Evolutionary conservation across 2,113 vertebrate genomes (phyloP).

Genomic region (Pelecanoides urinatrix): DNA sequence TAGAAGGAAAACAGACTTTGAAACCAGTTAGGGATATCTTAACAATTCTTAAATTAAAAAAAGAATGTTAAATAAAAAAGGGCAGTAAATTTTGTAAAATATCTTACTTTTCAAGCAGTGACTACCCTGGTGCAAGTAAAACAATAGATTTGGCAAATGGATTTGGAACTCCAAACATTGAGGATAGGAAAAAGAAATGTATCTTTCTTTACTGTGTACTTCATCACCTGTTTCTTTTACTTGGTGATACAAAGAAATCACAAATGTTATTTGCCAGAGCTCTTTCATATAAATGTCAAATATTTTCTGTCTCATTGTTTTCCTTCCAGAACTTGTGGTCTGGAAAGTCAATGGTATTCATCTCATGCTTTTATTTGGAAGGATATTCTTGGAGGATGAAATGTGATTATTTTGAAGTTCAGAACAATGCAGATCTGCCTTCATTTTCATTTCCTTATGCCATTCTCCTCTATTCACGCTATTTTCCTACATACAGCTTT

Average conservation of each 20-base stretch:
- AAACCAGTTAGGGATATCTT: not conserved
- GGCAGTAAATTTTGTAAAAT: not conserved
- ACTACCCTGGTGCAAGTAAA: not conserved
- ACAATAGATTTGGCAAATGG: not conserved
- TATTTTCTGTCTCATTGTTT: not conserved
- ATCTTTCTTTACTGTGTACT: not conserved
- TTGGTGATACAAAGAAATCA: not conserved
- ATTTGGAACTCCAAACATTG: not conserved
- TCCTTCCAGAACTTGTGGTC: not conserved
- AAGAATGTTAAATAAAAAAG: not conserved
- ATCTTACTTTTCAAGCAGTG: not conserved
- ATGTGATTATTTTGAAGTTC: not conserved
- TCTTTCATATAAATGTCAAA: not conserved
- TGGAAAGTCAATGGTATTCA: not conserved
- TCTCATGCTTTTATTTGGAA: not conserved
- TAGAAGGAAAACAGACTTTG: not conserved
- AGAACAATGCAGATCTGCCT: not conserved
- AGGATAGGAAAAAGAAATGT: not conserved
- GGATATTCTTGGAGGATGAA: not conserved
- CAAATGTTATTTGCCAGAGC: not conserved
- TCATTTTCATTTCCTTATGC: not conserved
- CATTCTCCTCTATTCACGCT: not conserved
- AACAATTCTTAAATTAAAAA: not conserved
- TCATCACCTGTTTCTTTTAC: not conserved
- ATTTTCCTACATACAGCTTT: not conserved